These are phyloP conservation scores for Furcifer pardalis DNA, from an alignment of 2,797 vertebrate genomes.

Conservation along the genomic window DNA sequence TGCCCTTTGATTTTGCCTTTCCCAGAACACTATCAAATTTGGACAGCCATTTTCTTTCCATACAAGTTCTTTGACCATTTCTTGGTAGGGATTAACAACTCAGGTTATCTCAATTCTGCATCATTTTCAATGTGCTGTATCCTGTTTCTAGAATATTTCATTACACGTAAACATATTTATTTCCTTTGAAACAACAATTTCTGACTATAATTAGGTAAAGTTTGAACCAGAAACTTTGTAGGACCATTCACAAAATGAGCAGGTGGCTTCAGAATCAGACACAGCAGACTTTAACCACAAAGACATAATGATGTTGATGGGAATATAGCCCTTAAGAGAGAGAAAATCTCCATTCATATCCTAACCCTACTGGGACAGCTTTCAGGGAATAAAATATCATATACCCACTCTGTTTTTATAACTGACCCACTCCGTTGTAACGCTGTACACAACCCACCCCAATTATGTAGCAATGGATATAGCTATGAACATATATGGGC, in stretches of 20 bases:
- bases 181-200: background rate
- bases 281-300: background rate
- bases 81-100: background rate
- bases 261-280: background rate
- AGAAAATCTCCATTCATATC: background rate
- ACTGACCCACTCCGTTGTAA: background rate
- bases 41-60: background rate
- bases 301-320: background rate
- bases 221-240: background rate
- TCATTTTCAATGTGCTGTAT: background rate
- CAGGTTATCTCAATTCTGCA: background rate
- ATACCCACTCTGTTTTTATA: background rate
- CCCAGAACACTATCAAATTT: background rate
- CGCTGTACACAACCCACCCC: background rate
- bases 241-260: background rate
- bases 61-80: background rate
- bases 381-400: background rate
- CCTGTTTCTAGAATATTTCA: background rate
- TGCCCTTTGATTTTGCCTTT: too few relatives aligned
- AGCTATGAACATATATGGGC: background rate
- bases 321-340: background rate
- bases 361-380: background rate
- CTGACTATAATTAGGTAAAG: background rate
- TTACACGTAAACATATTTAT: background rate
- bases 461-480: background rate